Evolutionary conservation across 2,797 vertebrate species (phyloP).

Genomic region (Ambastaia sidthimunki): DNA sequence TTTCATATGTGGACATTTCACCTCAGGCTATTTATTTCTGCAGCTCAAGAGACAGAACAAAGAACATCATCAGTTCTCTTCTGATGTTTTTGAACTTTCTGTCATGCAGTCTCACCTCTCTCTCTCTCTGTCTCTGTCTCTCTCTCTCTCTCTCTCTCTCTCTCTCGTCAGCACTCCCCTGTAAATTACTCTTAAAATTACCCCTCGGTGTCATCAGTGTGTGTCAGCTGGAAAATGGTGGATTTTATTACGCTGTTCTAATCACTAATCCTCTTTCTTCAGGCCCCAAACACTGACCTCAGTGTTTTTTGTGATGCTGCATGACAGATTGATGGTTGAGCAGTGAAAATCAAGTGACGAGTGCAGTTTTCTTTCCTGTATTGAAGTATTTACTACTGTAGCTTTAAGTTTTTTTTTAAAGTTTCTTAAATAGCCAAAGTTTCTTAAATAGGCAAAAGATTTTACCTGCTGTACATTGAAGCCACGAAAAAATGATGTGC

Average conservation of each 20-base stretch:
- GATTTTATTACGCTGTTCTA: slow-evolving; percentile 20
- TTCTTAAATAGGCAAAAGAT: too few relatives aligned
- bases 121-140: too few relatives aligned
- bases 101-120: slow-evolving; percentile 12
- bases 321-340: not conserved
- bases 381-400: too few relatives aligned
- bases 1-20: slow-evolving; percentile 48
- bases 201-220: not conserved
- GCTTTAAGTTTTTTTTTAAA: too few relatives aligned
- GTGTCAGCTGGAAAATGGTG: slow-evolving; percentile 1
- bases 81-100: slow-evolving; percentile 46
- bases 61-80: slow-evolving; percentile 49
- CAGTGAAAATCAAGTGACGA: not conserved
- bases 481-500: not conserved
- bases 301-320: slow-evolving; percentile 5
- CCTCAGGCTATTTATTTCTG: slow-evolving; percentile 40
- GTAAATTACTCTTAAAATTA: slow-evolving; percentile 15
- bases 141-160: slow-evolving; percentile 3
- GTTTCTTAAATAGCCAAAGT: too few relatives aligned
- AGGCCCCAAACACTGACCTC: slow-evolving; percentile 1
- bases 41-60: slow-evolving; percentile 44
- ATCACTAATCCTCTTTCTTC: slow-evolving; percentile 15
- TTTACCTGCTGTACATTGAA: not conserved
- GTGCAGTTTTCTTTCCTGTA: too few relatives aligned
- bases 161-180: not conserved